Percentiles rank a stretch among this genome's conserved stretches.
These are phyloP conservation scores for Thera obeliscata DNA, from an alignment of 2,888 invertebrate species.

Conservation along the genomic window DNA sequence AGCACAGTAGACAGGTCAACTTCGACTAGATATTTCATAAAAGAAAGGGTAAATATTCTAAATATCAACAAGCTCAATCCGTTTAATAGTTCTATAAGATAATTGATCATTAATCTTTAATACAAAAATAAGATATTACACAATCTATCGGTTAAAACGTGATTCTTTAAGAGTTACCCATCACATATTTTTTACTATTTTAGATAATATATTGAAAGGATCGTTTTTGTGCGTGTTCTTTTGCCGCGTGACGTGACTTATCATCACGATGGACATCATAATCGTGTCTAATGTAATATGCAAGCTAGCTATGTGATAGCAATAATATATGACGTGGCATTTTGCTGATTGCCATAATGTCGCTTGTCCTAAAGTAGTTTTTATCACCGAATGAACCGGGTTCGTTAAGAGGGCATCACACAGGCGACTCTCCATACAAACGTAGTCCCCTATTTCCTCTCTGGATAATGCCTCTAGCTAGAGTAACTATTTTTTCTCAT, in stretches of 20 bases:
- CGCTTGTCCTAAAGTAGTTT: too few relatives aligned
- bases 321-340: neutral
- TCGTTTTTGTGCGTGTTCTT: constrained; percentile 34
- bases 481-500: too few relatives aligned
- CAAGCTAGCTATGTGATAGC: constrained; percentile 19
- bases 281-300: constrained; percentile 29
- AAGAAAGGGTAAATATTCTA: neutral
- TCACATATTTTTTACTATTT: constrained; percentile 15
- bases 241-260: constrained; percentile 39
- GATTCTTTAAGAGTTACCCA: constrained; percentile 7
- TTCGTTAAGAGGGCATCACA: too few relatives aligned
- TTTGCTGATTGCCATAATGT: neutral
- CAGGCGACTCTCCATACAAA: too few relatives aligned
- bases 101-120: neutral
- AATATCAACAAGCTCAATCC: neutral
- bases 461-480: too few relatives aligned
- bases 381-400: too few relatives aligned
- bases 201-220: constrained; percentile 13
- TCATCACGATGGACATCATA: constrained; percentile 32
- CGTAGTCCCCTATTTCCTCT: too few relatives aligned
- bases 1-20: too few relatives aligned
- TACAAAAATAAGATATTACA: constrained; percentile 8
- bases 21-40: too few relatives aligned
- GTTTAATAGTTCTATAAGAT: neutral
- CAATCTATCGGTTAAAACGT: constrained; percentile 21